These are phyloP conservation scores for Phocoena sinus DNA, from an alignment of 2,113 vertebrate species.

Conservation along the genomic window DNA sequence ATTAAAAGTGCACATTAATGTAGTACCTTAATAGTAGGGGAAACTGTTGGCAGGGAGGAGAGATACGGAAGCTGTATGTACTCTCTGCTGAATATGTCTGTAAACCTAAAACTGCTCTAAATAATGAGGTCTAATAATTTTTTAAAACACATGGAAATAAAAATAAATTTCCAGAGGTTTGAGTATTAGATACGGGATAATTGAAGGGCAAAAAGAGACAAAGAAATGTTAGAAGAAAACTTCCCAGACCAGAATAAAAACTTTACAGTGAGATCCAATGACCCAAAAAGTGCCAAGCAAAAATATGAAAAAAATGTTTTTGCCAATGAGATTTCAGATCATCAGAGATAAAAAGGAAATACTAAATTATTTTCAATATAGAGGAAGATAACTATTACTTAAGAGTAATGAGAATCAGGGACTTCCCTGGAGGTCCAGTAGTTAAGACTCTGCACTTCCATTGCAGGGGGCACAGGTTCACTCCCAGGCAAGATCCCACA, in stretches of 20 bases:
- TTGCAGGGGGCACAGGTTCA: too few relatives aligned
- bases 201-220: too few relatives aligned
- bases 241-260: background rate
- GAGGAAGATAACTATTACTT: background rate
- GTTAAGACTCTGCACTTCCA: too few relatives aligned
- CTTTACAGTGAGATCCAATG: background rate
- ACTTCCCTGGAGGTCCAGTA: too few relatives aligned
- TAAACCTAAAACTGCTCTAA: background rate
- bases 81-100: background rate
- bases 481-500: too few relatives aligned
- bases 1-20: background rate
- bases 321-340: background rate
- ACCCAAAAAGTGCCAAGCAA: background rate
- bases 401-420: background rate
- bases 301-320: background rate
- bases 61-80: background rate
- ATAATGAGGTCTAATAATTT: background rate
- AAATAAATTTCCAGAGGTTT: background rate
- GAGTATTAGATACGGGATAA: background rate
- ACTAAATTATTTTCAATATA: background rate
- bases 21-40: background rate
- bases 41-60: background rate
- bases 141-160: background rate
- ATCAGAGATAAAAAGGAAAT: background rate
- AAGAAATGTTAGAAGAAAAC: background rate